A percentile compares a stretch with the other conserved stretches of the same genome.
These are phyloP conservation scores for Chymomyza costata DNA, from an alignment of 1,140 invertebrate genomes.

Conservation along the genomic window DNA sequence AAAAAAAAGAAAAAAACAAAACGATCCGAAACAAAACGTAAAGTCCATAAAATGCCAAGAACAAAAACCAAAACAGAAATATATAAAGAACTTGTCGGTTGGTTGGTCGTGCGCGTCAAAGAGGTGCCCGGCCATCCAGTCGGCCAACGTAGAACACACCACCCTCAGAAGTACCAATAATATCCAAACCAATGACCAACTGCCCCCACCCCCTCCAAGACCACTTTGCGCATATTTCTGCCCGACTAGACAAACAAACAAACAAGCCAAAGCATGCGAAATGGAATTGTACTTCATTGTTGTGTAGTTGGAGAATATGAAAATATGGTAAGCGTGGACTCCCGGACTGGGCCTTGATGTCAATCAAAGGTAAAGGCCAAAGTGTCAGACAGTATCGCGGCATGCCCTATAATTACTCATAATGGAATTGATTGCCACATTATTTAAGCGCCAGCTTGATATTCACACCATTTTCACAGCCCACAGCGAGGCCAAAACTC, in stretches of 20 bases:
- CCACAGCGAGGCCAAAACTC: conserved; percentile 1
- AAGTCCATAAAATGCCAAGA: conserved; percentile 31
- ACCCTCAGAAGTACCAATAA: no score
- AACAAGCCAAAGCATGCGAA: not conserved
- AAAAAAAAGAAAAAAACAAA: conserved; percentile 32
- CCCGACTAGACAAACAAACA: conserved; percentile 27
- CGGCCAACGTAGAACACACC: no score
- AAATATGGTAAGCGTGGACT: no score
- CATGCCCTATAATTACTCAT: conserved; percentile 45
- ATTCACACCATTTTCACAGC: no score
- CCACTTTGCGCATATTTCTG: conserved; percentile 17
- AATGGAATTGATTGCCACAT: no score
- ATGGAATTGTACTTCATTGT: no score
- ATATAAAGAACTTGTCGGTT: conserved; percentile 11
- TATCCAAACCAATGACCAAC: no score
- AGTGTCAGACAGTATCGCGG: conserved; percentile 28
- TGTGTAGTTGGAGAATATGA: no score
- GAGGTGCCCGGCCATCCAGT: conserved; percentile 1
- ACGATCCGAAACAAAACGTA: conserved; percentile 15
- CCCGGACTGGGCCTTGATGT: no score
- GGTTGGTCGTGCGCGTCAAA: conserved; percentile 11
- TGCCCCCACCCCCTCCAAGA: not conserved
- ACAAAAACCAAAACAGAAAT: no score
- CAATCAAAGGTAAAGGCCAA: conserved; percentile 20
- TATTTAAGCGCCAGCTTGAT: conserved; percentile 26